These are phyloP conservation scores for Odontomyia ornata DNA, from an alignment of 2,888 invertebrate genomes.

Conservation along the genomic window DNA sequence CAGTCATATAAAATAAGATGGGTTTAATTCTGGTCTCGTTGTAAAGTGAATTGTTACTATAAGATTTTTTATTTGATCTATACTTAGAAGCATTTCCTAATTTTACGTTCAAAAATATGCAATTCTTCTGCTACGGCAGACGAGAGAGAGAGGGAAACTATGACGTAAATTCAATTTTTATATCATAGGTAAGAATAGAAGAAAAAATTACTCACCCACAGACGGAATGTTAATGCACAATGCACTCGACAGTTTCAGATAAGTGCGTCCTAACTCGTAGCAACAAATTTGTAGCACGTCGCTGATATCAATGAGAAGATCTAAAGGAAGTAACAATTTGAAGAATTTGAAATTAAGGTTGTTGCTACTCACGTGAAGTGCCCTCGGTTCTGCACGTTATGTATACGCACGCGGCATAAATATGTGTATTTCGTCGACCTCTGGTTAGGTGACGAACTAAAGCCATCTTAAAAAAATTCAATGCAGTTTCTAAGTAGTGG, in stretches of 20 bases:
- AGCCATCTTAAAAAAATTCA: slow-evolving; percentile 94
- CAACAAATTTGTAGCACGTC: slow-evolving; percentile 97
- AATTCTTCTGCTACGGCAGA: no score
- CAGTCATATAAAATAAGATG: no score
- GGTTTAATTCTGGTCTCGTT: no score
- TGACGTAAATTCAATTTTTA: no score
- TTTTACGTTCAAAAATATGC: no score
- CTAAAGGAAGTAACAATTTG: slow-evolving; percentile 66
- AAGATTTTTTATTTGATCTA: no score
- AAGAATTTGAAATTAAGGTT: not conserved
- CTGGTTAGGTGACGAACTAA: slow-evolving; percentile 83
- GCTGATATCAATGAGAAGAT: slow-evolving; percentile 96
- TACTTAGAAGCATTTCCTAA: no score
- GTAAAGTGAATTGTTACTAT: no score
- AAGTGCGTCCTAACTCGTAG: slow-evolving; percentile 92
- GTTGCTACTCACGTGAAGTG: slow-evolving; percentile 81
- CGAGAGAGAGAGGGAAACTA: no score
- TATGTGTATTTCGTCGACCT: slow-evolving; percentile 88
- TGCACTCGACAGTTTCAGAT: slow-evolving; percentile 86
- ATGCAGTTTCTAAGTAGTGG: slow-evolving; percentile 92
- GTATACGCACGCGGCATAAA: slow-evolving; percentile 97
- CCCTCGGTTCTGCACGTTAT: slow-evolving; percentile 95
- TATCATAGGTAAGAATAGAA: not conserved
- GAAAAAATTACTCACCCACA: slow-evolving; percentile 73
- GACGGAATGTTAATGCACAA: slow-evolving; percentile 91